A percentile compares a stretch with the other conserved stretches of the same genome.
Evolutionary conservation across 2,888 invertebrate species (phyloP).

Genomic region (Hemaris fuciformis): DNA sequence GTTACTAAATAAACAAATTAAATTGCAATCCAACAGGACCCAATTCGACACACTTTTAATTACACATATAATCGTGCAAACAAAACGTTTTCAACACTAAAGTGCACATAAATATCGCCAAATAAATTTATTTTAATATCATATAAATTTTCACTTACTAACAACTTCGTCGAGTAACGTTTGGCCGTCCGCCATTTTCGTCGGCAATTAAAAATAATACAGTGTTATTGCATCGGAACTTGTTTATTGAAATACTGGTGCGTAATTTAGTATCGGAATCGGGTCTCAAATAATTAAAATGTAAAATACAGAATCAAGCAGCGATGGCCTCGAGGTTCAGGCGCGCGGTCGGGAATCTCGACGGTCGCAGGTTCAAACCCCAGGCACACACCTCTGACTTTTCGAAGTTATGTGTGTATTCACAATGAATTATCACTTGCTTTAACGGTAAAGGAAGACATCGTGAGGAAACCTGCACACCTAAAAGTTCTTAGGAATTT

Average conservation of each 20-base stretch:
- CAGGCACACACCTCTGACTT: no score
- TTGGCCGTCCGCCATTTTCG: slow-evolving; percentile 39
- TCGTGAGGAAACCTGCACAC: no score
- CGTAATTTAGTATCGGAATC: not conserved
- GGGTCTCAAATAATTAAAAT: not conserved
- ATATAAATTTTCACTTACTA: slow-evolving; percentile 36
- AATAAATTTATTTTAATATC: slow-evolving; percentile 43
- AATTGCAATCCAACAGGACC: no score
- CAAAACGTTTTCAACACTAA: not conserved
- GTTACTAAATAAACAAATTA: no score
- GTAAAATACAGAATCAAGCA: no score
- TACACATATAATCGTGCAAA: not conserved
- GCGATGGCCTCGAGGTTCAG: no score
- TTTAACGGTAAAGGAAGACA: no score
- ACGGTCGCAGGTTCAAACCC: no score
- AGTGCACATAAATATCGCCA: slow-evolving; percentile 21
- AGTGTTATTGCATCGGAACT: slow-evolving; percentile 15
- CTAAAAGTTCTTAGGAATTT: no score
- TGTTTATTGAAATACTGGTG: slow-evolving; percentile 1
- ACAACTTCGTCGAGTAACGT: slow-evolving; percentile 35
- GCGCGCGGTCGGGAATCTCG: no score
- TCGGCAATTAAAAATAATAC: slow-evolving; percentile 41
- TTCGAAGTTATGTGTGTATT: no score
- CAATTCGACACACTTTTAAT: not conserved
- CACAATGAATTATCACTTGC: no score